Base-by-base conservation (phyloP, 2,888 invertebrate species). In the Brenthis daphne region DNA sequence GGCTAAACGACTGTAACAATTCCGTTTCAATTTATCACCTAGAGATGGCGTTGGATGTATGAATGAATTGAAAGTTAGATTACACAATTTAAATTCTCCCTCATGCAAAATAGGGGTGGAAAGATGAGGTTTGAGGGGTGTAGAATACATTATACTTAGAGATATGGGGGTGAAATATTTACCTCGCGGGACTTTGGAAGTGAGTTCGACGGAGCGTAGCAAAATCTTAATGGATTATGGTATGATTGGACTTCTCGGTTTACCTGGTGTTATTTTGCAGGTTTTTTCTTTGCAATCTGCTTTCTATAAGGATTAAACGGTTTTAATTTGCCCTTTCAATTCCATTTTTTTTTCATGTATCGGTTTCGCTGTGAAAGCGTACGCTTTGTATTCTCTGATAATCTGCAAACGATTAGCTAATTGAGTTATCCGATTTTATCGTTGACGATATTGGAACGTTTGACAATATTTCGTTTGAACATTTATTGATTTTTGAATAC, bases 61-160 rank as follows among this genome's bases (percentile, higher is more conserved):
- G 92, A 92, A 92, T 92, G 92, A 92, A 92, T 92, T 92, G 90
- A 92, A 92, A 92, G 92, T 92, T 92, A 91, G 91, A 92, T 92
- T 92, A 92, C 90, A 91, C 90, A 91, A 92, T 92, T 92, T 92
- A 92, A 92, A 92, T 91, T 92, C 90, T 87, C 90, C 90, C 90
- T 90, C 88, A 92, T 92, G 92, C 91, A 92, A 92, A 92, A 91
- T 89, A 92, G 92, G 91, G 88, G 83, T 80, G 85, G 84, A 89
- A 90, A 89, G 92, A 90, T 91, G 91, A 91, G 91, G 91, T 89
- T 89, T 43, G 82, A 85, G 87, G 88, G 77, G 83, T 78, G 81
- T 78, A 80, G 90, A 90, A 90, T 91, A 91, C 84, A 91, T 92
- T 90, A 91, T 85, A 85, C 84, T 79, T 80, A 79, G 73, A 71